Evolutionary conservation across 2,888 invertebrate genomes (phyloP).

Genomic region (Mythimna impura): DNA sequence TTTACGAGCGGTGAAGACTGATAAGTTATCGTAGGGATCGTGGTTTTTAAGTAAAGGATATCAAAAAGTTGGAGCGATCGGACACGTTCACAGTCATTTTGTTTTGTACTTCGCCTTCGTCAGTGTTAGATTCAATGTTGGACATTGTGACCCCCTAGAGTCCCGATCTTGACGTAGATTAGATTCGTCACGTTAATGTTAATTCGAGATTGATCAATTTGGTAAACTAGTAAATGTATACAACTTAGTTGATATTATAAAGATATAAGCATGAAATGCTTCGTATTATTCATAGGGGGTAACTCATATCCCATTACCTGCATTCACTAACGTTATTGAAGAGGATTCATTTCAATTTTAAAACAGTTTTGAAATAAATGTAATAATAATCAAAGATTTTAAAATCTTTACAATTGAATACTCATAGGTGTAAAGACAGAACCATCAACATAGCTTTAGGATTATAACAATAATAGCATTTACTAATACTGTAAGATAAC

Average conservation of each 20-base stretch:
- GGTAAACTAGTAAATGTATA: slow-evolving; percentile 86
- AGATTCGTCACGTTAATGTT: slow-evolving; percentile 86
- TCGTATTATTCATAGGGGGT: slow-evolving; percentile 81
- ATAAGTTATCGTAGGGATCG: slow-evolving; percentile 86
- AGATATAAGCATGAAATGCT: slow-evolving; percentile 87
- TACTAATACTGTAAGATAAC: slow-evolving; percentile 87
- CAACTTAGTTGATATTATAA: slow-evolving; percentile 83
- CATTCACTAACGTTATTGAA: slow-evolving; percentile 69
- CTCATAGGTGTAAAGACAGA: slow-evolving; percentile 82
- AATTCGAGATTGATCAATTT: slow-evolving; percentile 84
- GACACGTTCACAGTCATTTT: slow-evolving; percentile 76
- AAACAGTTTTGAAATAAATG: slow-evolving; percentile 71
- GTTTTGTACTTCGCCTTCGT: slow-evolving; percentile 84
- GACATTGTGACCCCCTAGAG: slow-evolving; percentile 84
- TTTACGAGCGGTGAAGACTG: slow-evolving; percentile 90
- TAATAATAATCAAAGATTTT: slow-evolving; percentile 73
- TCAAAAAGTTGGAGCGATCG: slow-evolving; percentile 81
- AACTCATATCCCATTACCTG: slow-evolving; percentile 77
- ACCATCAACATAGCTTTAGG: slow-evolving; percentile 89
- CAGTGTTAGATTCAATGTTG: slow-evolving; percentile 87
- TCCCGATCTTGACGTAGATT: slow-evolving; percentile 84
- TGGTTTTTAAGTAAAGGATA: slow-evolving; percentile 84
- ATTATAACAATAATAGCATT: slow-evolving; percentile 88
- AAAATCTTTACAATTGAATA: slow-evolving; percentile 78
- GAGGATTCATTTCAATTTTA: slow-evolving; percentile 73